A percentile compares a stretch with the other conserved stretches of the same genome.
Conservation (phyloP, 37 sponge, comb jelly and placozoan species). For the Haliclona indistincta region DNA sequence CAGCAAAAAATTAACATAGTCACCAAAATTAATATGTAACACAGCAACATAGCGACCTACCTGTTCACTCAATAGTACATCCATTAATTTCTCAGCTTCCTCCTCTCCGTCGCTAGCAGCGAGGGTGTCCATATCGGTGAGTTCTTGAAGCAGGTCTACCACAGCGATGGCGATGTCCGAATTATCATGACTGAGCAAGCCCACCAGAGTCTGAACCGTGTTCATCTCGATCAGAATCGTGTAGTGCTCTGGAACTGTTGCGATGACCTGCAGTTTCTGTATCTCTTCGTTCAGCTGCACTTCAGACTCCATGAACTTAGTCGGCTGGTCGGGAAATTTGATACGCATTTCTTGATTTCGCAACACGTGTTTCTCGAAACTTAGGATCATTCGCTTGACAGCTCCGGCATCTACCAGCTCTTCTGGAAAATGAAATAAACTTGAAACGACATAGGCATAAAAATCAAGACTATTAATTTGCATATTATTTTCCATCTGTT, state of each 20-base stretch:
- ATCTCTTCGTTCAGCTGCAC: slow-evolving; percentile 94
- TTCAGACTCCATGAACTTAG: slow-evolving; percentile 97
- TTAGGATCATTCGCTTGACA: slow-evolving; percentile 85
- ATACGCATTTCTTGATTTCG: slow-evolving; percentile 95
- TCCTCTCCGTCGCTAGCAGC: slow-evolving; percentile 77
- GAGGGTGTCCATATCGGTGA: slow-evolving; percentile 88
- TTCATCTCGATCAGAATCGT: slow-evolving; percentile 69
- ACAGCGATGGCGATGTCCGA: slow-evolving; percentile 87
- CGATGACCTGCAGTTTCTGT: slow-evolving; percentile 82
- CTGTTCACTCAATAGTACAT: slow-evolving; percentile 73
- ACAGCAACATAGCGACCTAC: too few species aligned
- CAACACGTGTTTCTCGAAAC: slow-evolving; percentile 87
- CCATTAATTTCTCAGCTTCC: slow-evolving; percentile 72
- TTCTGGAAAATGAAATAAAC: neutral
- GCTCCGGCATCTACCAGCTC: slow-evolving; percentile 74
- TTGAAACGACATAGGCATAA: neutral
- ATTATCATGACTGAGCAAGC: slow-evolving; percentile 89
- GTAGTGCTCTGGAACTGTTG: slow-evolving; percentile 91
- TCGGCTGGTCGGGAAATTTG: slow-evolving; percentile 90
- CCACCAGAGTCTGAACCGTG: slow-evolving; percentile 69
- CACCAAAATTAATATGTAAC: neutral
- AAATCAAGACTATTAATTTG: neutral
- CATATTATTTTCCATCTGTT: too few species aligned
- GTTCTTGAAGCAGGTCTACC: slow-evolving; percentile 91
- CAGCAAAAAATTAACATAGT: too few species aligned